Base-by-base conservation (phyloP, 2,888 invertebrate genomes). In the Conus canariensis region DNA sequence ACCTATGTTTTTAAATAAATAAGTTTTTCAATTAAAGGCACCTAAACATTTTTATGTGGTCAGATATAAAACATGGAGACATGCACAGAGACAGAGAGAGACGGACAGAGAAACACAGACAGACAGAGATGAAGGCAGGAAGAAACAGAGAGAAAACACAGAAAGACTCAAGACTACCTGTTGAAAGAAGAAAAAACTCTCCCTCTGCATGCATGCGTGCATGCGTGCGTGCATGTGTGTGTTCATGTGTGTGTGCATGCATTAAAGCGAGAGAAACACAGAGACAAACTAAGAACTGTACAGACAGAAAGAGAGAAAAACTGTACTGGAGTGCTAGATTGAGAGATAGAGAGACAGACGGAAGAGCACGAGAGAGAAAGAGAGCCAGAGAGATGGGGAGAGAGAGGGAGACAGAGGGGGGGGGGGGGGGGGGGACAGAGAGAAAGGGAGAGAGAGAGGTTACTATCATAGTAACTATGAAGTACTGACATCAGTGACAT, bases 401-500 rank as follows among this genome's bases (percentile, higher is more conserved):
- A 77, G 77, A 77, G 25, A 77, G 77, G 8, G 25, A 77, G 77
- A 7, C 6, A 77, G 30, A 30, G 0, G 0, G 45, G 45, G 45
- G 2, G 45, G 45, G 4, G 45, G 45, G 45, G 45, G 4, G 45
- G 45, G 45, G 45, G 30, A 45, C 5, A 77, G 77, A 25, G 8
- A 77, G 77, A 77, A 10, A 77, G 25, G 30, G 30, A 77, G 25
- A 77, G 0, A 77, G 30, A 5, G 77, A 8, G 30, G 9, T 9
- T 22, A 70, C 60, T 64, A 64, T 16, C 16, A 64, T 16, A 45
- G 45, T 4, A 14, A 64, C 6, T 64, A 64, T n/a, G 9, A n/a
- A 87, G 30, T 19, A n/a, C 91, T 91, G 98, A 99, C 98, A 94
- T 98, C 98, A 1, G 99, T 97, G 97, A 99, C 97, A 25, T 99